Base-by-base conservation (phyloP, 1,140 invertebrate genomes). In the Lepidostoma basale region DNA sequence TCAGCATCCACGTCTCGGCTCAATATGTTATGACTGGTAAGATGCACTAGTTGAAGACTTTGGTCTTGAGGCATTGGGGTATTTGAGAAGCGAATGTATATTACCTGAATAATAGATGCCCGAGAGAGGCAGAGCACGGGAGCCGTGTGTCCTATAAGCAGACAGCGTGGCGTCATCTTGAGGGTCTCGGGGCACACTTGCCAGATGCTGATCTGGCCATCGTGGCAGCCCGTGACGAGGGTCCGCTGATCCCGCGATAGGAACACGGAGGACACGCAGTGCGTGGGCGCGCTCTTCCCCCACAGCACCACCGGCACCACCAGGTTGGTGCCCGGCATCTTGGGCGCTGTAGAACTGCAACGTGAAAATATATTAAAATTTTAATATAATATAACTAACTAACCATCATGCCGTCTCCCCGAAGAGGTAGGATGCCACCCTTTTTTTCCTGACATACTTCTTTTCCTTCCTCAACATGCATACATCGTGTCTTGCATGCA, bases 151-250 rank as follows among this genome's bases (percentile, higher is more conserved):
- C 97, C 97, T 72, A 99, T 95, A 33, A 99, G 82, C 67, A 99
- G 86, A 82, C 93, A 97, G 65, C 94, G 85, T 3, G 98, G 97
- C n/a, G 89, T 95, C 87, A 99, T 93, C 89, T 98, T 85, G 45
- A 95, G 78, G 3, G 88, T 90, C 69, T 89, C 89, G 2, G 92
- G 90, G 73, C 94, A 89, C 16, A 98, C 91, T 75, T 80, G 86
- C 98, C 98, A 99, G 16, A 99, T 85, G 78, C 95, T 96, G 75
- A 99, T 96, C 79, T 99, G 97, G 22, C 98, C 98, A 85, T 99
- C 97, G 76, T 97, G 94, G 78, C 95, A 98, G 30, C 97, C 98
- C 20, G 98, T 99, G 1, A 98, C 90, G 62, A 99, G 86, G 16
- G 94, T 97, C 77, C 88, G 91, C 77, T 97, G 92, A 84, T 98